Conservation (phyloP, 2,888 invertebrate species). For the Spicauda simplicius region DNA sequence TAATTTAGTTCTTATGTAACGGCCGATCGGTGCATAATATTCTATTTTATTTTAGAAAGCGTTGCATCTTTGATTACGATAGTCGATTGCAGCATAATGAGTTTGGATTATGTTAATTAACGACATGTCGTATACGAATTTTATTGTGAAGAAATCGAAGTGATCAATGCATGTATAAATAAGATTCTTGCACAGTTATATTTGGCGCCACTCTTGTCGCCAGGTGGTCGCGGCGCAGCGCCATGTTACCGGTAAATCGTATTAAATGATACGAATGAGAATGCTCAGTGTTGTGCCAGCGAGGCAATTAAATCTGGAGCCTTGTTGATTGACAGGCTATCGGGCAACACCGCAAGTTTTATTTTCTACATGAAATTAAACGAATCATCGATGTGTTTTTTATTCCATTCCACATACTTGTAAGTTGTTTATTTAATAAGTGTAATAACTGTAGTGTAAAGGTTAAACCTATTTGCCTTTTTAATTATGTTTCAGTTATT, state of each 20-base stretch:
- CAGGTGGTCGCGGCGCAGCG: slow-evolving; percentile 58
- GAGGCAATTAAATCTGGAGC: slow-evolving; percentile 48
- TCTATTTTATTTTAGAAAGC: slow-evolving; percentile 33
- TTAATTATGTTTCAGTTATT: too few relatives aligned
- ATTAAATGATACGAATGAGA: slow-evolving; percentile 39
- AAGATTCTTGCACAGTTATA: slow-evolving; percentile 51
- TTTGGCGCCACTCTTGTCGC: slow-evolving; percentile 61
- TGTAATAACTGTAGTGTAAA: too few relatives aligned
- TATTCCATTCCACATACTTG: not conserved
- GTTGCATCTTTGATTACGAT: slow-evolving; percentile 32
- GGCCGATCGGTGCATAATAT: slow-evolving; percentile 27
- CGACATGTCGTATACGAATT: slow-evolving; percentile 23
- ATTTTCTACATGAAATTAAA: slow-evolving; percentile 34
- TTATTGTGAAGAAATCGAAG: slow-evolving; percentile 44
- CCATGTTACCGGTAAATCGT: slow-evolving; percentile 57
- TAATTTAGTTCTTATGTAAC: slow-evolving; percentile 62
- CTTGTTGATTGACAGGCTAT: slow-evolving; percentile 58
- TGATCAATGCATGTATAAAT: slow-evolving; percentile 41
- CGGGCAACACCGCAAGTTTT: slow-evolving; percentile 44
- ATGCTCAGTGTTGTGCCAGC: slow-evolving; percentile 40
- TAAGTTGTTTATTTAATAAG: not conserved
- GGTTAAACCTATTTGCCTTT: too few relatives aligned
- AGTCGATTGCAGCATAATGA: slow-evolving; percentile 41
- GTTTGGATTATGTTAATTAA: slow-evolving; percentile 40
- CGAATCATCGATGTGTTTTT: slow-evolving; percentile 1